A percentile compares a stretch with the other conserved stretches of the same genome.
These are phyloP conservation scores for Clavelina lepadiformis DNA, from an alignment of 23 tunicate genomes.

Conservation along the genomic window DNA sequence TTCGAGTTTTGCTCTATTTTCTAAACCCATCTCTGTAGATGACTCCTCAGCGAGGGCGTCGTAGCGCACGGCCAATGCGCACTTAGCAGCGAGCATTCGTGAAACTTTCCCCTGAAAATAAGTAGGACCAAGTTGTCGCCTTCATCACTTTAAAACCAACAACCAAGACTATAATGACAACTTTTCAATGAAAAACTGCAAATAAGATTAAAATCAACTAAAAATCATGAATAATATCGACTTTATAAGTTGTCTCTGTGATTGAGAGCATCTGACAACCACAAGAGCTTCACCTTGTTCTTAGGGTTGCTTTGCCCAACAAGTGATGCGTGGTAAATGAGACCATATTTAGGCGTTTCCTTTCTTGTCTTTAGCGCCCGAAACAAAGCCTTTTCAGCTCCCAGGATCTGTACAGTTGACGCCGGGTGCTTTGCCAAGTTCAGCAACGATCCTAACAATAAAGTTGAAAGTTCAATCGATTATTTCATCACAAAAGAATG, in stretches of 20 bases:
- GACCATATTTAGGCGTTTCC: constrained; percentile 97
- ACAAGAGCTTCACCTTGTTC: constrained; percentile 73
- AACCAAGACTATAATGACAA: no score
- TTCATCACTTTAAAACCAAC: no score
- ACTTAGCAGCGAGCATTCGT: constrained; percentile 97
- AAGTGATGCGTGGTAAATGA: constrained; percentile 92
- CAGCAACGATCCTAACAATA: constrained; percentile 87
- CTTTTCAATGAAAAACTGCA: no score
- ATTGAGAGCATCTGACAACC: no score
- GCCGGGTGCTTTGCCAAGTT: constrained; percentile 99
- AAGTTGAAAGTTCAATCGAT: no score
- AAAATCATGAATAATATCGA: no score
- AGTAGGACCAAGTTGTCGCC: no score
- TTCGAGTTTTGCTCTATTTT: constrained; percentile 57
- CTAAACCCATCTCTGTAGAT: constrained; percentile 67
- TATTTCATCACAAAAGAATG: no score
- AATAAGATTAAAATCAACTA: no score
- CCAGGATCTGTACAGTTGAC: constrained; percentile 97
- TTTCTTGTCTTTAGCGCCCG: constrained; percentile 95
- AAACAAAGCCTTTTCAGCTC: constrained; percentile 98
- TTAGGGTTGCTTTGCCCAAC: constrained; percentile 88
- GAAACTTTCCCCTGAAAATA: constrained; percentile 90
- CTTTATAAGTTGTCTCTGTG: no score
- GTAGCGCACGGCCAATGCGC: constrained; percentile 89
- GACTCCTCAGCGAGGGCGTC: constrained; percentile 97